These are phyloP conservation scores for Centropus unirufus DNA, from an alignment of 2,113 vertebrate genomes.

Conservation along the genomic window DNA sequence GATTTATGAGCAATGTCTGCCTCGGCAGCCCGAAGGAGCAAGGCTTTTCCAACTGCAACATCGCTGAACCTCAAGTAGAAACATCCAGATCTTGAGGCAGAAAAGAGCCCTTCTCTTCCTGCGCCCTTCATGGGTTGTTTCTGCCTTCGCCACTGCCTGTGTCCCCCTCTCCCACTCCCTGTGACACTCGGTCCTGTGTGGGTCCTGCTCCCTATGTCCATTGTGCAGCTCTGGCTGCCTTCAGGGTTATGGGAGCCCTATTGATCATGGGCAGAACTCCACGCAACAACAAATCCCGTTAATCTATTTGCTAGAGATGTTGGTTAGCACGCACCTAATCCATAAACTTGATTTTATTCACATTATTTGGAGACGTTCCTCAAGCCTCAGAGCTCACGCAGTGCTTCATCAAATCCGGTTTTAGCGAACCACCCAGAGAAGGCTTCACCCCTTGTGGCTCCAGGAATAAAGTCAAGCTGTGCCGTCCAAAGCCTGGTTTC, in stretches of 20 bases:
- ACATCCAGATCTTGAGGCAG: accelerated
- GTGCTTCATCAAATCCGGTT: background rate
- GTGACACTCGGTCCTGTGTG: background rate
- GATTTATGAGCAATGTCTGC: accelerated
- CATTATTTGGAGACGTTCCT: accelerated
- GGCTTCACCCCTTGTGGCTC: accelerated
- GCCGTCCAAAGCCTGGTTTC: background rate
- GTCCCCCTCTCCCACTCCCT: background rate
- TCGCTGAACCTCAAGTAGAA: accelerated
- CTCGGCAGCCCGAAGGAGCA: background rate
- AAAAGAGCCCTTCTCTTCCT: background rate
- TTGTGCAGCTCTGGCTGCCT: no score
- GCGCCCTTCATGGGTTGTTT: no score
- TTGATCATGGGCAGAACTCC: background rate
- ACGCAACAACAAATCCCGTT: accelerated
- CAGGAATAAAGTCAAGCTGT: background rate
- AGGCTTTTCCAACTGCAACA: background rate
- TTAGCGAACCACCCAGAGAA: accelerated
- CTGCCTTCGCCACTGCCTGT: background rate
- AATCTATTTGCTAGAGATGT: background rate
- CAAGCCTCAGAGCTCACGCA: background rate
- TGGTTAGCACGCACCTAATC: background rate
- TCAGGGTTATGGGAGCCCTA: no score
- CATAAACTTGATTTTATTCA: background rate
- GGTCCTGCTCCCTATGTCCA: background rate